phyloP scores from a whole-genome alignment of 2,113 vertebrate genomes.

The Climacteris rufus region DNA sequence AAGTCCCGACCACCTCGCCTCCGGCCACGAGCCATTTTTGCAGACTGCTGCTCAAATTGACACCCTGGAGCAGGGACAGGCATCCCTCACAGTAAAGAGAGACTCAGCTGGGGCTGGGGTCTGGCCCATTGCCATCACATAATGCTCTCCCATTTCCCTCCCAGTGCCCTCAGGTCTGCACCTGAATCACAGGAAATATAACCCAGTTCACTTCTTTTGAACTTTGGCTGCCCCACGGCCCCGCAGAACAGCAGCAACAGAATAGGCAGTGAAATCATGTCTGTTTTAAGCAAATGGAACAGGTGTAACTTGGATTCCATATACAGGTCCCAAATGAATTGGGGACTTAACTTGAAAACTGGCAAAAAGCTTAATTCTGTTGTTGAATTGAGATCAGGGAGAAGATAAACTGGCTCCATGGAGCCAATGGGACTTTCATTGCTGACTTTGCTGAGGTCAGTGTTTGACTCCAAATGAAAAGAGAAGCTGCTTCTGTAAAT shows the following conservation, averaged over 20 bases:
- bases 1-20: neutral
- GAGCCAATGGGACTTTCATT: neutral
- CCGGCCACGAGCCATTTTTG: neutral
- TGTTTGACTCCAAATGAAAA: neutral
- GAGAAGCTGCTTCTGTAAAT: neutral
- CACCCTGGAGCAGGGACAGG: neutral
- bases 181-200: neutral
- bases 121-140: neutral
- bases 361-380: neutral
- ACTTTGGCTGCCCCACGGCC: neutral
- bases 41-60: neutral
- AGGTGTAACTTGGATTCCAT: neutral
- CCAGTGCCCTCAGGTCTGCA: neutral
- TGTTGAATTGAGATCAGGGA: neutral
- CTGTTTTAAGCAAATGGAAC: neutral
- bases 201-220: neutral
- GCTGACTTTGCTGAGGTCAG: neutral
- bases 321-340: neutral
- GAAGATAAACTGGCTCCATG: neutral
- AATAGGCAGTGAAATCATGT: neutral
- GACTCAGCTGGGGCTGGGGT: neutral
- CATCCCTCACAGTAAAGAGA: neutral
- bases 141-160: neutral
- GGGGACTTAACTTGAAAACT: neutral
- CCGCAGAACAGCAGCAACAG: fast-evolving